Percentiles rank a stretch among this genome's conserved stretches.
Conservation (phyloP, 2,797 vertebrate genomes). For the Lutjanus argentimaculatus region DNA sequence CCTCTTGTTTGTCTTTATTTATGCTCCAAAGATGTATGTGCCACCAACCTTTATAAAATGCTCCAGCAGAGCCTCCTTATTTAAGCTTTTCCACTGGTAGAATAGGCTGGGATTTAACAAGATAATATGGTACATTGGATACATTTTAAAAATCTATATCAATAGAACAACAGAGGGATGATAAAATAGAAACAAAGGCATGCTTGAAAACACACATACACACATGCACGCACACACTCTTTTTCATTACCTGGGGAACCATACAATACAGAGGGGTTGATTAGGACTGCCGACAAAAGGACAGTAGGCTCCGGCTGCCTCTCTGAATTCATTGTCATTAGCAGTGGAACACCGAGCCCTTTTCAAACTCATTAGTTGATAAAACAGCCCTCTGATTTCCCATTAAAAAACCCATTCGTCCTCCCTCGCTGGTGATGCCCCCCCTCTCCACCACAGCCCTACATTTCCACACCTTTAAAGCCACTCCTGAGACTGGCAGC, state of each 20-base stretch:
- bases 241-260: constrained; percentile 70
- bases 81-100: not conserved
- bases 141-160: constrained; percentile 31
- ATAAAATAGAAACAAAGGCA: constrained; percentile 38
- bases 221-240: constrained; percentile 31
- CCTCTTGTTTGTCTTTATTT: constrained; percentile 30
- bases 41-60: constrained; percentile 18
- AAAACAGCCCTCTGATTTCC: constrained; percentile 85
- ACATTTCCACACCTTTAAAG: constrained; percentile 58
- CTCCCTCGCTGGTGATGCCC: constrained; percentile 58
- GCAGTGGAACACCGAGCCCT: constrained; percentile 74
- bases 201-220: constrained; percentile 24
- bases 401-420: constrained; percentile 81
- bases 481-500: constrained; percentile 48
- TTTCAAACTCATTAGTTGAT: constrained; percentile 87
- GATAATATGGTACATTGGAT: constrained; percentile 20
- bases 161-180: constrained; percentile 20
- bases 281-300: constrained; percentile 77
- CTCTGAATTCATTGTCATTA: constrained; percentile 84
- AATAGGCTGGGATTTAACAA: not conserved
- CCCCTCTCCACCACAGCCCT: constrained; percentile 22
- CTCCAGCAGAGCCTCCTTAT: constrained; percentile 1
- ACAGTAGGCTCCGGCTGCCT: constrained; percentile 70
- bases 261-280: constrained; percentile 71
- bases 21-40: constrained; percentile 24